phyloP scores from a whole-genome alignment of 2,888 invertebrate species.

The Pandemis heparana region DNA sequence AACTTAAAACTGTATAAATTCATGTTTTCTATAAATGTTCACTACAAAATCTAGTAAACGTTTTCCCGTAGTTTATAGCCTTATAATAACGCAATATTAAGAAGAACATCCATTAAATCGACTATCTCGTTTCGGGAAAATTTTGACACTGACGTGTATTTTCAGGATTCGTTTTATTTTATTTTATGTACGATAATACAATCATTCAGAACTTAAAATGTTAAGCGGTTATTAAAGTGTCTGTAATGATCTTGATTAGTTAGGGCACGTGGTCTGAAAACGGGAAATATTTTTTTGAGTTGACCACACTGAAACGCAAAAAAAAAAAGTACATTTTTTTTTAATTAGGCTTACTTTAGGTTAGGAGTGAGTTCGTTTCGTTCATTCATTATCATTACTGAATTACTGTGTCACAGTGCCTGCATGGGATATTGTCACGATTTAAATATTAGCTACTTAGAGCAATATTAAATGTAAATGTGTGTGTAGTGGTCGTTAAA shows the following conservation, averaged over 20 bases:
- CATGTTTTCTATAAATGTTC: constrained; percentile 15
- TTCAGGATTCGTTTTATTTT: constrained; percentile 24
- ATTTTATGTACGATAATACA: not conserved
- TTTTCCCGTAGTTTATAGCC: not conserved
- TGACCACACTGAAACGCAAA: too few species aligned
- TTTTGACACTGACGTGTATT: constrained; percentile 41
- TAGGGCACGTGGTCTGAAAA: not conserved
- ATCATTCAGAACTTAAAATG: not conserved
- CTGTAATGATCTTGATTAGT: not conserved
- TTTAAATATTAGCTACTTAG: too few species aligned
- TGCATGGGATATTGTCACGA: too few species aligned
- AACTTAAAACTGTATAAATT: constrained; percentile 38
- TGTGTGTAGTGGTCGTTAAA: too few species aligned
- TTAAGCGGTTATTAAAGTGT: not conserved
- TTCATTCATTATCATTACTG: too few species aligned
- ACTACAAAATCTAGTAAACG: not conserved
- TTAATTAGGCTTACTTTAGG: too few species aligned
- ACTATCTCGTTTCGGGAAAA: not conserved
- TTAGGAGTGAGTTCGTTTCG: too few species aligned
- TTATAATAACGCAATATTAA: too few species aligned
- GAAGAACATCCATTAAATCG: not conserved
- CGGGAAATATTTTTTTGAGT: too few species aligned
- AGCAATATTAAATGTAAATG: too few species aligned
- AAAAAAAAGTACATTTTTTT: not conserved
- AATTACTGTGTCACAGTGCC: too few species aligned